These are phyloP conservation scores for Centropus unirufus DNA, from an alignment of 2,113 vertebrate species.

Conservation along the genomic window DNA sequence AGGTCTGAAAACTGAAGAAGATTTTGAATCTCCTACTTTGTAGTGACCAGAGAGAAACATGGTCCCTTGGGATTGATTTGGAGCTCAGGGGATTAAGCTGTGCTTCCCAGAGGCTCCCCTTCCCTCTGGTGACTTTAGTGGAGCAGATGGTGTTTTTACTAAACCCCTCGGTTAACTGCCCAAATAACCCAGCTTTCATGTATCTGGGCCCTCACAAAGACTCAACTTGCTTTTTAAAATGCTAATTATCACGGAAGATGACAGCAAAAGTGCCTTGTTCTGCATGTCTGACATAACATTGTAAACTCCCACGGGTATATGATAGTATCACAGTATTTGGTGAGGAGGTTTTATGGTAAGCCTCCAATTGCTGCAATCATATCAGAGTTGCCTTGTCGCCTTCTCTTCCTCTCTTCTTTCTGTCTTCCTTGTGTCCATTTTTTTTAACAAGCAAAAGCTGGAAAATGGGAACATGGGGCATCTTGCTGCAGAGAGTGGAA, in stretches of 20 bases:
- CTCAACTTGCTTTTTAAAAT: background rate
- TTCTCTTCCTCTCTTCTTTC: background rate
- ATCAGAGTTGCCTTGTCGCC: background rate
- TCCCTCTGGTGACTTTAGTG: background rate
- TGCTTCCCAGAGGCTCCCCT: background rate
- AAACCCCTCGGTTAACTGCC: background rate
- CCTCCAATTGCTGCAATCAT: background rate
- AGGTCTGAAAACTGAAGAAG: background rate
- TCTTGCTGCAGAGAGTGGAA: background rate
- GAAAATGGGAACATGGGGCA: background rate
- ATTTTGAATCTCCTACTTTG: background rate
- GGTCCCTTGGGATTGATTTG: background rate
- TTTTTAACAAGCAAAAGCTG: background rate
- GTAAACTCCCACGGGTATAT: background rate
- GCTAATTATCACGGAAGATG: background rate
- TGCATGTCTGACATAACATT: background rate
- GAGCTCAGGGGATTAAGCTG: background rate
- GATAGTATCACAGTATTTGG: background rate
- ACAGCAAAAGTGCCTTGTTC: background rate
- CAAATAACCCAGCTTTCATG: background rate
- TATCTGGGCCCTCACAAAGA: background rate
- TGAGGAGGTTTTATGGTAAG: background rate
- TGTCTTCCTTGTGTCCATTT: background rate
- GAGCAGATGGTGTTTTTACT: background rate
- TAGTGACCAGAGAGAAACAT: background rate